Evolutionary conservation across 2,797 vertebrate species (phyloP).

Genomic region (Lutjanus argentimaculatus): DNA sequence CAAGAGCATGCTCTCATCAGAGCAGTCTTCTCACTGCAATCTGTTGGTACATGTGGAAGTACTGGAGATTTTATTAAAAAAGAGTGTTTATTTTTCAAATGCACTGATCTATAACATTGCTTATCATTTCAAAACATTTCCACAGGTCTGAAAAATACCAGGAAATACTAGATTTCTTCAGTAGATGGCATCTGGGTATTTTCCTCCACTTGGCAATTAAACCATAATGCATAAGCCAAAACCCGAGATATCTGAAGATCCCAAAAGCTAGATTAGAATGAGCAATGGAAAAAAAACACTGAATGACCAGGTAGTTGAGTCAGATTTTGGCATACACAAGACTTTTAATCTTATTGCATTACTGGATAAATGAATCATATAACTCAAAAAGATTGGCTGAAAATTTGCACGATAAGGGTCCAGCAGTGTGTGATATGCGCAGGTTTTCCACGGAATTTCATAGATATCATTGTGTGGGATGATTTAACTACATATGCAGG

Average conservation of each 20-base stretch:
- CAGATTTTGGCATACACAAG: background rate
- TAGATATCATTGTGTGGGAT: no score
- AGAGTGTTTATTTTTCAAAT: background rate
- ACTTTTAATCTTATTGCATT: slow-evolving; percentile 12
- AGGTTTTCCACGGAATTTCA: no score
- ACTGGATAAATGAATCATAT: background rate
- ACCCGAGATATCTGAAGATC: background rate
- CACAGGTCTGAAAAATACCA: background rate
- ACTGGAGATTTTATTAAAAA: background rate
- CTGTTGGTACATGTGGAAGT: background rate
- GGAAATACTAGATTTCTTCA: background rate
- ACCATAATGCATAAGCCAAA: background rate
- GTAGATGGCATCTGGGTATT: background rate
- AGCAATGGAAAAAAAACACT: background rate
- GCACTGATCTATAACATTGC: background rate
- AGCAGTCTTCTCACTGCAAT: background rate
- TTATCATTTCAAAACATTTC: background rate
- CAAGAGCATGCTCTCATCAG: background rate
- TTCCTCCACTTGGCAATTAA: background rate
- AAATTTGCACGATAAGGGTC: no score
- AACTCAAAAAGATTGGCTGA: background rate
- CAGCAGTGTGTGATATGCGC: no score
- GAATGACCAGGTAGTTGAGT: background rate
- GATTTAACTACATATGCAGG: no score
- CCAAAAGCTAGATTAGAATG: background rate